Base-by-base conservation (phyloP, 2,888 invertebrate genomes). In the Synanthedon tipuliformis region DNA sequence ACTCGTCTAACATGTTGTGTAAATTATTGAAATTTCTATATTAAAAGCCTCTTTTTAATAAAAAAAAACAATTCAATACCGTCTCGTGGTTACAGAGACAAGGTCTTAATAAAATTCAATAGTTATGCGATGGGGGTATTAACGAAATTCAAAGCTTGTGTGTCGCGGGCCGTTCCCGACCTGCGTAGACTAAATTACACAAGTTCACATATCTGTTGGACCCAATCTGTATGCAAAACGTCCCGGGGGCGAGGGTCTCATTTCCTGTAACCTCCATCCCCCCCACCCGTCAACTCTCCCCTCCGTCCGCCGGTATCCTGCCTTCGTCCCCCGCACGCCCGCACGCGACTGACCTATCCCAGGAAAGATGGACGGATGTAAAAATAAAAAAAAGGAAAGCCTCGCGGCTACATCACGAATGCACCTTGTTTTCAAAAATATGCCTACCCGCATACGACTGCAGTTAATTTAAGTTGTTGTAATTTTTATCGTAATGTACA, bases 181-280 rank as follows among this genome's bases (percentile, higher is more conserved):
- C 40, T 12, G 16, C 51, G 51, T 41, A 41, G 51, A 40, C 51
- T 40, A 41, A 40, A 41, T 51, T 40, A 51, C 45, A 41, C 45
- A 18, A 40, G 45, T 40, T 15, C 52, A 52, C 50, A 50, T 50
- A 52, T 52, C 40, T 50, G 55, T 57, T 58, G 61, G 55, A 59
- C 61, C 60, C 63, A 66, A 69, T 71, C 66, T 70, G 69, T 66
- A 72, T 72, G 71, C 67, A 71, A 72, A 72, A 59, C 64, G 65
- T 58, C 62, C 65, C 59, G 60, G 55, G 61, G 61, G 56, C 56
- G 56, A 59, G 59, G 59, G 61, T 23, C 63, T 68, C 68, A 66
- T 68, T 68, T 68, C 66, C 67, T 61, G 13, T 27, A 51, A 50
- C 13, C 49, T 11, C 18, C 18, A 1, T 11, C 18, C 49, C 12